Base-by-base conservation (phyloP, 2,888 invertebrate genomes). In the Mayetiola destructor region DNA sequence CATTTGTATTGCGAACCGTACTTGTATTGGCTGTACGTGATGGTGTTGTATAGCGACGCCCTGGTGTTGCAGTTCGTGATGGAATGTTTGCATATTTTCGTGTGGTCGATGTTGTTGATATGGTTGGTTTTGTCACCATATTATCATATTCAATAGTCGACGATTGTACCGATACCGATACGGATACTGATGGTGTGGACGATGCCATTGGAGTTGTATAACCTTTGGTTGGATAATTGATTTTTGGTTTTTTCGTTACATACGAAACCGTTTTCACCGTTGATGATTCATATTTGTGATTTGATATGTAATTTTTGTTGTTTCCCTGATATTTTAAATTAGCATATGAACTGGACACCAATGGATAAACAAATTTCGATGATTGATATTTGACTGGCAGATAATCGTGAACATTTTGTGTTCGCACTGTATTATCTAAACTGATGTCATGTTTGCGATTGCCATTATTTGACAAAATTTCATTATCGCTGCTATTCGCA, bases 331-430 rank as follows among this genome's bases (percentile, higher is more conserved):
- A 79, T 66, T 84, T 84, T 0, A 82, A 77, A 63, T 82, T 84
- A 1, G 84, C 83, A 65, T 84, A 84, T 1, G 82, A 82, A 64
- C 77, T 82, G 1, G 83, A 83, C 56, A 84, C 83, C 56, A 84
- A 64, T 0, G 84, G 84, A 66, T 80, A 80, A 1, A 80, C 80
- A 61, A 81, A 82, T 65, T 81, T 82, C 30, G 80, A 80, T 1
- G 81, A 78, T 12, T 80, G 80, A 63, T 83, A 83, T 62, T 80
- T 81, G 0, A 80, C 79, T 0, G 83, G 82, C 1, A 83, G 70
- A 62, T 80, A 83, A 63, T 83, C 82, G 62, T 83, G 82, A 58
- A 82, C 78, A 64, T 80, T 81, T 1, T 81, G 79, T 1, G 78
- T 75, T 32, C 77, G 77, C 63, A 58, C 36, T 8, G 32, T 52